Conservation (phyloP, 2,113 vertebrate species). For the Naja naja region DNA sequence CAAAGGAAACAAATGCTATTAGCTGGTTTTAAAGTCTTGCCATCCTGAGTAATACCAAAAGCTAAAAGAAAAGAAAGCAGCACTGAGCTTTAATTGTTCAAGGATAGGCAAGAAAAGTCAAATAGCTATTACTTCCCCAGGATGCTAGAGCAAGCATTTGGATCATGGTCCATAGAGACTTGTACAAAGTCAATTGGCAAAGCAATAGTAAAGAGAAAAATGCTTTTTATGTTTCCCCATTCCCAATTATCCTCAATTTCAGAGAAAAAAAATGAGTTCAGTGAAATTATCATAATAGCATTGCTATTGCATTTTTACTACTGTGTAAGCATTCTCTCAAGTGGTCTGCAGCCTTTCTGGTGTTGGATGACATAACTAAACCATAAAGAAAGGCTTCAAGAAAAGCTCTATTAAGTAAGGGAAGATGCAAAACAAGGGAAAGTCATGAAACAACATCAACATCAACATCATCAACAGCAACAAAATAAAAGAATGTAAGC, state of each 20-base stretch:
- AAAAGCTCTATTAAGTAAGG: background rate
- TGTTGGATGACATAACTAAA: background rate
- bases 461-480: background rate
- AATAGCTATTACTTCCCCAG: background rate
- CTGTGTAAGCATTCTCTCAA: background rate
- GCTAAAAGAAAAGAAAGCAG: background rate
- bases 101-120: background rate
- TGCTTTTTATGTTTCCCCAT: background rate
- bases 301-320: background rate
- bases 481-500: background rate
- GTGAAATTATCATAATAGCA: background rate
- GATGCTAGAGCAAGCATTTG: background rate
- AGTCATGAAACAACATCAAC: background rate
- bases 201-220: background rate
- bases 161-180: background rate
- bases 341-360: background rate
- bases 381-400: background rate
- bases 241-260: background rate
- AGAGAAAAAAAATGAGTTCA: background rate
- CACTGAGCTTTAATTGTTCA: background rate
- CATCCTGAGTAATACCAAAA: background rate
- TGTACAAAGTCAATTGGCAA: background rate
- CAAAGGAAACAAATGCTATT: background rate
- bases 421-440: background rate
- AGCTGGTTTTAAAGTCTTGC: background rate